Evolutionary conservation across 2,888 invertebrate species (phyloP), one percentile per base, ranked within the genome.

Genomic region (Euphydryas editha): DNA sequence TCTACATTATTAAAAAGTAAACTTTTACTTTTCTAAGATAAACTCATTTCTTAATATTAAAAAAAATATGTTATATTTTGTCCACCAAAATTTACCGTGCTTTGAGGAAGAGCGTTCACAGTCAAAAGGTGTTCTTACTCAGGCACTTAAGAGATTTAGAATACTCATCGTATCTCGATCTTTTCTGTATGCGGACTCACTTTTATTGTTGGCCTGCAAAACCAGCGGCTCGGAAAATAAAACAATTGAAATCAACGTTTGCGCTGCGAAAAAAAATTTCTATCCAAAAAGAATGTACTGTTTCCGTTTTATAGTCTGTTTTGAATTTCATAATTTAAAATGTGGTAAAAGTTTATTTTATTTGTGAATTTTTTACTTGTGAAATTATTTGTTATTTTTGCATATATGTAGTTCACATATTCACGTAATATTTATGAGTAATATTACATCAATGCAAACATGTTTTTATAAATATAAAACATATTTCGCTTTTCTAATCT

Each of bases 51-150:
- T 42, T 42, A 30, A 55, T 55, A 46, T 55, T 44, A 57, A 62
- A 62, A 47, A 56, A 47, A 62, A 62, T 37, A 17, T 21, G n/a
- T 47, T 20, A 0, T 47, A 47, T 47, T 21, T 37, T 62, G 47
- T 57, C 47, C 56, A n/a, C 20, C 67, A 66, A 65, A 68, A 69
- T 74, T 73, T 73, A 68, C 74, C 71, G 74, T 68, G 70, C 72
- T 76, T 76, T 73, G 60, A 62, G 72, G 73, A 73, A 73, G 72
- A 69, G 75, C 78, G 79, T 82, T 69, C 60, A 61, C 57, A 73
- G 62, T 73, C 77, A 78, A 80, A 81, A 76, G 75, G 72, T 70
- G 73, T 69, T 78, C 76, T 74, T 57, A 59, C 46, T 17, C 47
- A 56, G 44, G 44, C 46, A 67, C 63, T 59, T 13, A 24, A 4